These are phyloP conservation scores for Caligus rogercresseyi DNA, from an alignment of 1,140 invertebrate genomes.

Conservation along the genomic window DNA sequence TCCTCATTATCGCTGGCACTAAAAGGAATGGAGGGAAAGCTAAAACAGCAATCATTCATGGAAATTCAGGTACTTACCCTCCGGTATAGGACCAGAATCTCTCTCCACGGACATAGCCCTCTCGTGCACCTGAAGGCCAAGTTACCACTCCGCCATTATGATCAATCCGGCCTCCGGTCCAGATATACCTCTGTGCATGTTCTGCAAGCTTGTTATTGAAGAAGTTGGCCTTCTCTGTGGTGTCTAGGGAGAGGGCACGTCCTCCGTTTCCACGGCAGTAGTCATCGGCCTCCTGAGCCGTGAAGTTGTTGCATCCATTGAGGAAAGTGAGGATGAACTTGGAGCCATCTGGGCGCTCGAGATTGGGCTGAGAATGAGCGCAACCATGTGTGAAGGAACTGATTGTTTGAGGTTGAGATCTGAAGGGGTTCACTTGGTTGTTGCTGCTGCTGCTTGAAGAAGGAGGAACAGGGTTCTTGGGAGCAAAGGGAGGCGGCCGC, in stretches of 20 bases:
- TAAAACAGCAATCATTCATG: not conserved
- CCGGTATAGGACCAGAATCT: conserved; percentile 18
- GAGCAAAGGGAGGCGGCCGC: not conserved
- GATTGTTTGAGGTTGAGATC: not conserved
- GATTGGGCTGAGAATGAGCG: not conserved
- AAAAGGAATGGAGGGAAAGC: not conserved
- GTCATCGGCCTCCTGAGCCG: not conserved
- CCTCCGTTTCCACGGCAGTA: conserved; percentile 1
- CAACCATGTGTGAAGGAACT: not conserved
- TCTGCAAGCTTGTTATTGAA: not conserved
- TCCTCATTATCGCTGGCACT: conserved; percentile 34
- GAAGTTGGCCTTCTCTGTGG: not conserved
- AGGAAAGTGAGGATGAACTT: not conserved
- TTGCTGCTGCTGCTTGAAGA: not conserved
- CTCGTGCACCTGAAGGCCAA: conserved; percentile 12
- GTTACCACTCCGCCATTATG: not conserved
- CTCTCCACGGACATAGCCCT: not conserved
- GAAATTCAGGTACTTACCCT: conserved; percentile 12
- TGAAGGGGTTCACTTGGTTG: not conserved
- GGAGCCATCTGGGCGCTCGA: not conserved
- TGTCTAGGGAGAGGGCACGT: conserved; percentile 8
- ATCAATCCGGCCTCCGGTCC: conserved; percentile 15
- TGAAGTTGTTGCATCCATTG: conserved; percentile 11
- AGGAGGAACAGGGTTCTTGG: too few species aligned
- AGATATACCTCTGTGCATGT: conserved; percentile 6